Conservation (phyloP, 2,797 vertebrate genomes). For the Characodon lateralis region DNA sequence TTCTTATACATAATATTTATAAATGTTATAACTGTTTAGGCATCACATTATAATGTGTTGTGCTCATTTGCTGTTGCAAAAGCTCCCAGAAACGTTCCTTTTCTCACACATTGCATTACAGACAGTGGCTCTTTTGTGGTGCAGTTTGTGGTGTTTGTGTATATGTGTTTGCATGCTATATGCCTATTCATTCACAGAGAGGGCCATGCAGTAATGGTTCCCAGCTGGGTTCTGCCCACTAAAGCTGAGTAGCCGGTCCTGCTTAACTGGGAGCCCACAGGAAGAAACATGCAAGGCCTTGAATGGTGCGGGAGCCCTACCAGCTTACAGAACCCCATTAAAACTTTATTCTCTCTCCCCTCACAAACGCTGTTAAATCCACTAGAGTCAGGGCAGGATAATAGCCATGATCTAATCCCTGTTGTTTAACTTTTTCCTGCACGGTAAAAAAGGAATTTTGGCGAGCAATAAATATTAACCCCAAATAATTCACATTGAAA, state of each 20-base stretch:
- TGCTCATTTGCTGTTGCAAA: slow-evolving; percentile 12
- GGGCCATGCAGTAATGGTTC: slow-evolving; percentile 88
- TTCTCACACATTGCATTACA: slow-evolving; percentile 14
- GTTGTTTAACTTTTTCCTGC: slow-evolving; percentile 40
- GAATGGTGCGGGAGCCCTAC: slow-evolving; percentile 66
- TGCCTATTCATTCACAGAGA: slow-evolving; percentile 49
- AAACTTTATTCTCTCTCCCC: slow-evolving; percentile 72
- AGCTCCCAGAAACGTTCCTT: slow-evolving; percentile 14
- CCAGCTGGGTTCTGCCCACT: slow-evolving; percentile 87
- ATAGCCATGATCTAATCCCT: slow-evolving; percentile 41
- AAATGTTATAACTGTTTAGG: background rate
- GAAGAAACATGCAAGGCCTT: slow-evolving; percentile 74
- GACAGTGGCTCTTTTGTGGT: slow-evolving; percentile 8
- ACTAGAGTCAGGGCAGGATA: slow-evolving; percentile 40
- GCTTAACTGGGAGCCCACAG: slow-evolving; percentile 80
- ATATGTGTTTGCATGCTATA: slow-evolving; percentile 38
- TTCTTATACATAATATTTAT: slow-evolving; percentile 29
- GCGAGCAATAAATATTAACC: background rate
- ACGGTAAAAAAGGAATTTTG: background rate
- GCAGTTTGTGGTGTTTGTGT: slow-evolving; percentile 20
- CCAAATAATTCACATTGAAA: background rate
- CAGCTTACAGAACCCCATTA: slow-evolving; percentile 75
- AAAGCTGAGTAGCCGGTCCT: slow-evolving; percentile 91
- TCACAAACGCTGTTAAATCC: slow-evolving; percentile 49
- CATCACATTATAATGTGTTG: background rate